These are phyloP conservation scores for Hylaeus anthracinus DNA, from an alignment of 1,140 invertebrate species.

Conservation along the genomic window DNA sequence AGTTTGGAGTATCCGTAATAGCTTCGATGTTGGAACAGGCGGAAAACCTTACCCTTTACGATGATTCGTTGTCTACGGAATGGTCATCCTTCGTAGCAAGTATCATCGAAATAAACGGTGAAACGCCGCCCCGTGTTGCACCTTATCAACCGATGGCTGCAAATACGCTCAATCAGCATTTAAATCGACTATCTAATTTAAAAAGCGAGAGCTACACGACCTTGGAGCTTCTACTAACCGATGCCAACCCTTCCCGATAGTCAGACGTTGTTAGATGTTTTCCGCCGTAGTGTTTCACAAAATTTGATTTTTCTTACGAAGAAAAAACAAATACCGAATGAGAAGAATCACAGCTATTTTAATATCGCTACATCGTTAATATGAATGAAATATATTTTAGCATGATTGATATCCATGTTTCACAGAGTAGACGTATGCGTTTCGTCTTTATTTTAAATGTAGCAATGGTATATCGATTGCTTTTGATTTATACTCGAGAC, in stretches of 20 bases:
- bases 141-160: slow-evolving; percentile 74
- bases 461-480: background rate
- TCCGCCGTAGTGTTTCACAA: slow-evolving; percentile 28
- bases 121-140: slow-evolving; percentile 64
- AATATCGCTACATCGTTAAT: slow-evolving; percentile 49
- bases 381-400: slow-evolving; percentile 49
- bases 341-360: slow-evolving; percentile 47
- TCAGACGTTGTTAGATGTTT: slow-evolving; percentile 44
- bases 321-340: slow-evolving; percentile 34
- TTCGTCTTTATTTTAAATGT: slow-evolving; percentile 9
- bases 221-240: slow-evolving; percentile 74
- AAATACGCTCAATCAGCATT: slow-evolving; percentile 72
- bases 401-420: slow-evolving; percentile 43
- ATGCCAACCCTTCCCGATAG: slow-evolving; percentile 72
- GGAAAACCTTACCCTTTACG: slow-evolving; percentile 67
- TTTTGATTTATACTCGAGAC: background rate
- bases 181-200: slow-evolving; percentile 71
- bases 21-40: slow-evolving; percentile 75
- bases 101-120: slow-evolving; percentile 68
- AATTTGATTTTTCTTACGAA: slow-evolving; percentile 49
- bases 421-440: slow-evolving; percentile 39
- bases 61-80: slow-evolving; percentile 61
- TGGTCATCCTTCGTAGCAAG: slow-evolving; percentile 75
- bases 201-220: slow-evolving; percentile 70
- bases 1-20: slow-evolving; percentile 79